Conservation (phyloP, 1,140 invertebrate species). For the Caenorhabditis briggsae region DNA sequence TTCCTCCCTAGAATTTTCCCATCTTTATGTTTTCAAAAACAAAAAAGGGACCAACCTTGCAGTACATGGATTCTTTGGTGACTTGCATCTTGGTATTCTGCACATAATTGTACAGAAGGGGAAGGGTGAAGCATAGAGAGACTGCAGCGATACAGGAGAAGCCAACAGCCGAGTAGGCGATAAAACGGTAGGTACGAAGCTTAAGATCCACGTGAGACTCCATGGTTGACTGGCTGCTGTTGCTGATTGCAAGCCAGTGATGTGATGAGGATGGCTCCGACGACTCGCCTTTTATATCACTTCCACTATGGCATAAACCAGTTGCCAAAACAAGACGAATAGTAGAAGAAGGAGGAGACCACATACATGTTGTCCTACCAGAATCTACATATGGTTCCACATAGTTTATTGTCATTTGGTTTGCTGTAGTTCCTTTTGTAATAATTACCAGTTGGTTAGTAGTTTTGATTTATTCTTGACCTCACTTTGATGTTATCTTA, state of each 20-base stretch:
- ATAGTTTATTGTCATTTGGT: conserved; percentile 26
- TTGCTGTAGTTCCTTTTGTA: conserved; percentile 20
- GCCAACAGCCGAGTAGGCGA: conserved; percentile 23
- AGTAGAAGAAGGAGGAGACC: not conserved
- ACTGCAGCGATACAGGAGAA: conserved; percentile 4
- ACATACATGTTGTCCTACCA: not conserved
- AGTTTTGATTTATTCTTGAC: conserved; percentile 15
- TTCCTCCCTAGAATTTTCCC: conserved; percentile 65
- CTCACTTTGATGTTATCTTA: conserved; percentile 20
- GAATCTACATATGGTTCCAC: conserved; percentile 21
- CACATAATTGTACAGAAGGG: conserved; percentile 32
- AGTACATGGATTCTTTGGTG: conserved; percentile 15
- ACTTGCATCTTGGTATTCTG: conserved; percentile 28
- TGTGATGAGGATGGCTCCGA: conserved; percentile 22
- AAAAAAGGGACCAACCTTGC: not conserved
- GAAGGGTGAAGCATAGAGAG: conserved; percentile 27
- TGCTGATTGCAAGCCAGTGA: conserved; percentile 40
- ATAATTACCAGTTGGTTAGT: conserved; percentile 46
- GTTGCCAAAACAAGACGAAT: not conserved
- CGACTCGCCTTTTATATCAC: conserved; percentile 1
- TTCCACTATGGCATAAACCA: not conserved
- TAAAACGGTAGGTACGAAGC: conserved; percentile 40
- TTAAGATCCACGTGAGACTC: conserved; percentile 48
- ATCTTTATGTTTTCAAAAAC: not conserved
- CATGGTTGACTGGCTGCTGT: conserved; percentile 50